A percentile compares a stretch with the other conserved stretches of the same genome.
Conservation (phyloP, 2,888 invertebrate species). For the Tetranychus piercei region DNA sequence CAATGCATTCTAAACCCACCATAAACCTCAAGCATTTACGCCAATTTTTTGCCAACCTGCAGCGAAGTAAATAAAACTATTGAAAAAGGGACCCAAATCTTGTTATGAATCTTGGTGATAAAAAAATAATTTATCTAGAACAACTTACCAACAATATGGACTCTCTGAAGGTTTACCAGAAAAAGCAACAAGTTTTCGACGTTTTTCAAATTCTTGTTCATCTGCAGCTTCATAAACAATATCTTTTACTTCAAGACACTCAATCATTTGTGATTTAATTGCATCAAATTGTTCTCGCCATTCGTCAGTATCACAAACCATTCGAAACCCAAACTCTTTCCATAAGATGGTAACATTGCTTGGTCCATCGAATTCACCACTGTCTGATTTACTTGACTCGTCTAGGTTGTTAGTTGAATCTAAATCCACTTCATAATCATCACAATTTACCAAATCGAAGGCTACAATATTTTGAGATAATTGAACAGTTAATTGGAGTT, state of each 20-base stretch:
- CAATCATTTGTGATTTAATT: background rate
- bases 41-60: background rate
- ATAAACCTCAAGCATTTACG: background rate
- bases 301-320: background rate
- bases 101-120: background rate
- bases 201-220: background rate
- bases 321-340: background rate
- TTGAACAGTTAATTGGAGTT: too few species aligned
- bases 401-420: too few species aligned
- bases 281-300: background rate
- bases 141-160: background rate
- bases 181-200: background rate
- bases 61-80: background rate
- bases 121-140: background rate
- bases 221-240: background rate
- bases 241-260: background rate
- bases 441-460: too few species aligned
- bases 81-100: background rate
- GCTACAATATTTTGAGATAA: too few species aligned
- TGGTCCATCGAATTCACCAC: background rate
- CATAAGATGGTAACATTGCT: background rate
- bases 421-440: too few species aligned
- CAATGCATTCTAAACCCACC: background rate
- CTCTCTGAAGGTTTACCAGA: background rate
- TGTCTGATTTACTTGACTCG: background rate